A percentile compares a stretch with the other conserved stretches of the same genome.
Conservation (phyloP, 2,113 vertebrate genomes). For the Athene cunicularia region DNA sequence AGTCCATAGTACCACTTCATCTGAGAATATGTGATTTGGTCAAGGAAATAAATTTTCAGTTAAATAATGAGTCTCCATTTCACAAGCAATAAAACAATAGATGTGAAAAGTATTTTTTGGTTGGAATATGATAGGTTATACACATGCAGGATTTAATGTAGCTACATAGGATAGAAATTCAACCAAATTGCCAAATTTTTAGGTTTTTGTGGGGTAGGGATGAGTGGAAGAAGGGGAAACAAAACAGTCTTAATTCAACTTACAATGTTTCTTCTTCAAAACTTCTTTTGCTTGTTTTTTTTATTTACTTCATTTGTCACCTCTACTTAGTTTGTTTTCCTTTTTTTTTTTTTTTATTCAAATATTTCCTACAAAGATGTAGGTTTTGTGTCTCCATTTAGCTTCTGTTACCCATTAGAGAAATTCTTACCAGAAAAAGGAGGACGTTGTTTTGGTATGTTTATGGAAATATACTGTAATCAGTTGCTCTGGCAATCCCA, state of each 20-base stretch:
- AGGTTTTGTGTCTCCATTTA: conserved; percentile 51
- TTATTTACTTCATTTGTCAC: conserved; percentile 24
- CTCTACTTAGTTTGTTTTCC: conserved; percentile 33
- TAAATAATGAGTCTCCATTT: neutral
- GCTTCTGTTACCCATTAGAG: conserved; percentile 44
- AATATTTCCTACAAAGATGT: conserved; percentile 26
- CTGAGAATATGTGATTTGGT: neutral
- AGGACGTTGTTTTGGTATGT: conserved; percentile 52
- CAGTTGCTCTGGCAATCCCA: conserved; percentile 49
- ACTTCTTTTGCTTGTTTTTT: neutral
- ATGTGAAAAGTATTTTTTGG: neutral
- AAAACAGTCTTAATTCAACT: neutral
- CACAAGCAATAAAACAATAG: neutral
- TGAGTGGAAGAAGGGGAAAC: neutral
- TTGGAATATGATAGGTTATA: neutral
- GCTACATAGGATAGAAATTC: neutral
- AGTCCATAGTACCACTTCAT: neutral
- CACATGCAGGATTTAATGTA: neutral
- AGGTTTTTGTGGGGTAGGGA: neutral
- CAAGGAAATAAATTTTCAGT: neutral
- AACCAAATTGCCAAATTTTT: neutral
- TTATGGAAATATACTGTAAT: conserved; percentile 44
- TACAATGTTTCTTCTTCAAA: neutral
- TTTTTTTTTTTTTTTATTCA: neutral
- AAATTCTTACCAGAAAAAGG: conserved; percentile 49